Evolutionary conservation across 2,888 invertebrate species (phyloP), one percentile per base, ranked within the genome.

Genomic region (Hyles lineata): DNA sequence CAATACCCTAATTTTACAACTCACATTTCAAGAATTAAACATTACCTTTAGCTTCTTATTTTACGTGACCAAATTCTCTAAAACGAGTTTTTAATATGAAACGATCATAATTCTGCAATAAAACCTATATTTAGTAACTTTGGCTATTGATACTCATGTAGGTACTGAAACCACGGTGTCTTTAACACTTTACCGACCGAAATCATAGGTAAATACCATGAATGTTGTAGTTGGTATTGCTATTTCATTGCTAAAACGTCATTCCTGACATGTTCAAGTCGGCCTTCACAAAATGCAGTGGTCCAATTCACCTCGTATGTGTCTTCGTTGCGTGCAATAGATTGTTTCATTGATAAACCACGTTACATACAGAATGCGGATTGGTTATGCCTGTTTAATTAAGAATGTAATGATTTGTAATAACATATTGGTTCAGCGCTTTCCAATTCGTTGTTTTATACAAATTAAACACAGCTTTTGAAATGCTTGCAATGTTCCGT

Each of bases 301-400:
- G 81, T 75, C 70, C 81, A 77, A 75, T 79, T 80, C 82, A 83
- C 82, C 79, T 82, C 84, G 82, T 78, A 84, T 85, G 83, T 43
- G 71, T 63, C 78, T 83, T 80, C 78, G 72, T 71, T 73, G 74
- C 63, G 76, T 79, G 82, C 80, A 75, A 79, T 78, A 76, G 76
- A 81, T 78, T 77, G 77, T 71, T 76, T 77, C 76, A 62, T 73
- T 80, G 77, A 78, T 80, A 74, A 76, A 74, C 72, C 75, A 55
- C 72, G 73, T 76, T 76, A 74, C 74, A 72, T 74, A 73, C 73
- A 43, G 75, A 76, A 77, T 74, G 62, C 52, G 60, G 59, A 71
- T 71, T 73, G 35, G 43, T 60, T 59, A 71, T 52, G 71, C 67
- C 67, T 43, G 62, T 71, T 73, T 59, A 73, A 63, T 70, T 70